Evolutionary conservation across 2,888 invertebrate genomes (phyloP), one percentile per base, ranked within the genome.

Genomic region (Caenorhabditis zanzibari): DNA sequence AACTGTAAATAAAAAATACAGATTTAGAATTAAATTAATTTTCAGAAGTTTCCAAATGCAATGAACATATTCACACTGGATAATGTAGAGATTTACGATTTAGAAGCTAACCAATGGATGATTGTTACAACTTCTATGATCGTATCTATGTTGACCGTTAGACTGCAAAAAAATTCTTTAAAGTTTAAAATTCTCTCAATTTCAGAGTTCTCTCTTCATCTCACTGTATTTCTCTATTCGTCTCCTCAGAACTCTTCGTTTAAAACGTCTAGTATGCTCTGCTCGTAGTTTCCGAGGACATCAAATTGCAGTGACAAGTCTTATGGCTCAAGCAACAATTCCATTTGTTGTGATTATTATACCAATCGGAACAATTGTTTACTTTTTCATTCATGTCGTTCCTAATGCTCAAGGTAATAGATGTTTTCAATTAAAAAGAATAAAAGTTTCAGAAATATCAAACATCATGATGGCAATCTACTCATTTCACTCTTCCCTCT

Each of bases 241-340:
- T 2, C 74, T 81, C 9, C 32, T 81, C 22, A 49, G 32, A 69
- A 74, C 64, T 41, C 74, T 81, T n/a, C 64, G 44, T 14, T 24
- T 28, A 12, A 81, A 81, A 44, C 24, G 63, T 19, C 16, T 22
- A 3, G 12, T 61, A 1, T 61, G 68, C 0, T 81, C 81, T 16
- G 61, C 63, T 7, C 56, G 72, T 22, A 81, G 74, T 59, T 81
- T 68, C 32, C 38, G 32, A 2, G 47, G 68, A 6, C 81, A 81
- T 56, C 68, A 59, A 32, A 69, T 74, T 10, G 81, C 81, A 59
- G 74, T 81, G 0, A 81, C 81, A 6, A 81, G 81, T 81, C 61
- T 81, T 2, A 81, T 81, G 81, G 81, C 81, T 5, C 81, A 81
- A 22, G 64, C 81, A 28, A 59, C 66, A 4, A 59, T 74, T 24